phyloP scores from a whole-genome alignment of 2,797 vertebrate genomes.

The Ataeniobius toweri region DNA sequence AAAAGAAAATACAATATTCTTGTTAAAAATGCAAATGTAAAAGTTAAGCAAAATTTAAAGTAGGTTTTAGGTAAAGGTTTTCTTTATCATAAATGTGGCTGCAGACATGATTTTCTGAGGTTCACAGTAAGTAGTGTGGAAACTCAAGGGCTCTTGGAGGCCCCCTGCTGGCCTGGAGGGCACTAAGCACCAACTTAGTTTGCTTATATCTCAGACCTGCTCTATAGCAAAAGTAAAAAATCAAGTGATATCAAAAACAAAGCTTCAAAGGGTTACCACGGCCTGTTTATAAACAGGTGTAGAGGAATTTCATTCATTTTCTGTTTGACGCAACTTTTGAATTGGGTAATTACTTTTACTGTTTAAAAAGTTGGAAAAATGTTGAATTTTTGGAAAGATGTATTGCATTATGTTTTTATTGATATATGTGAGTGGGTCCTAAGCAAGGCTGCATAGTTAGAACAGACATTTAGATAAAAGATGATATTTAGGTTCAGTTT shows the following conservation, averaged over 20 bases:
- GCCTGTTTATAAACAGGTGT: neutral
- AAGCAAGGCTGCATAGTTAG: neutral
- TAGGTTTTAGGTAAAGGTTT: neutral
- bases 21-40: neutral
- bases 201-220: neutral
- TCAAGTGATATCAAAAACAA: neutral
- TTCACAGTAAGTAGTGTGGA: neutral
- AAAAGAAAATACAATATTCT: neutral
- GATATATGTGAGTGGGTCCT: neutral
- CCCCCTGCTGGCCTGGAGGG: neutral
- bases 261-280: neutral
- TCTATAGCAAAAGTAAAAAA: neutral
- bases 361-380: neutral
- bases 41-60: neutral
- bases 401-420: neutral
- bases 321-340: neutral
- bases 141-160: neutral
- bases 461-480: too few species aligned
- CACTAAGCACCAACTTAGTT: neutral
- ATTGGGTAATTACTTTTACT: neutral
- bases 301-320: neutral
- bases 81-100: neutral
- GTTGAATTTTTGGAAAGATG: neutral
- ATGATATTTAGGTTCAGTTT: neutral
- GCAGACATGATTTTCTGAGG: neutral